phyloP scores from a whole-genome alignment of 2,888 invertebrate species.

The Yponomeuta malinellus region DNA sequence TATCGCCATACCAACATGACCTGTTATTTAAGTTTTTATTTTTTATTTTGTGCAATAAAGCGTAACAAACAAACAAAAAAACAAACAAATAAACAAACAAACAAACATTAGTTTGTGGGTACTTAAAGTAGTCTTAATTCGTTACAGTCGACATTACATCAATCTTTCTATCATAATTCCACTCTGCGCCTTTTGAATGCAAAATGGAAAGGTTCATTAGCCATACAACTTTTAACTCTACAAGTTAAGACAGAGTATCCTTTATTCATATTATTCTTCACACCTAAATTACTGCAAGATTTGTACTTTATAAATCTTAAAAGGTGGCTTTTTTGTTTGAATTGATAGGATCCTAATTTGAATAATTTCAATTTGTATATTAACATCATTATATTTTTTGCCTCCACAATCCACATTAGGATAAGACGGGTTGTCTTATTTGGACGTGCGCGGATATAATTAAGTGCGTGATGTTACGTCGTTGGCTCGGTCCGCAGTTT shows the following conservation, averaged over 20 bases:
- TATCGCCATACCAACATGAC: neutral
- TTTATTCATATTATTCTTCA: too few relatives aligned
- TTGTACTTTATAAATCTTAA: neutral
- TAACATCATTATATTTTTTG: conserved; percentile 33
- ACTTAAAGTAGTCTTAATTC: too few relatives aligned
- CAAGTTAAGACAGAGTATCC: too few relatives aligned
- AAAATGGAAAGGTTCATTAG: too few relatives aligned
- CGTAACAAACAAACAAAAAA: too few relatives aligned
- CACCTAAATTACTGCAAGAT: neutral
- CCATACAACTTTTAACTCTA: too few relatives aligned
- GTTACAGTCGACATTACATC: too few relatives aligned
- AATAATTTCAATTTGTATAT: conserved; percentile 27
- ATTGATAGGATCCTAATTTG: conserved; percentile 20
- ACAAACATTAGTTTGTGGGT: neutral
- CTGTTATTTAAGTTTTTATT: too few relatives aligned
- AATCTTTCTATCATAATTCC: too few relatives aligned
- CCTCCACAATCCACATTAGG: conserved; percentile 36
- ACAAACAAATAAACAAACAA: too few relatives aligned
- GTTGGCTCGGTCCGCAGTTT: conserved; percentile 2
- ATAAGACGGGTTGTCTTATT: conserved; percentile 52
- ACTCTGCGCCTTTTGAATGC: too few relatives aligned
- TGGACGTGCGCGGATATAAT: conserved; percentile 27
- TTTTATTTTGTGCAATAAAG: too few relatives aligned
- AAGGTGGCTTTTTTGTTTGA: neutral
- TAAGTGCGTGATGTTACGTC: conserved; percentile 4